A percentile compares a stretch with the other conserved stretches of the same genome.
Evolutionary conservation across 2,888 invertebrate species (phyloP).

Genomic region (Napeogenes sylphis): DNA sequence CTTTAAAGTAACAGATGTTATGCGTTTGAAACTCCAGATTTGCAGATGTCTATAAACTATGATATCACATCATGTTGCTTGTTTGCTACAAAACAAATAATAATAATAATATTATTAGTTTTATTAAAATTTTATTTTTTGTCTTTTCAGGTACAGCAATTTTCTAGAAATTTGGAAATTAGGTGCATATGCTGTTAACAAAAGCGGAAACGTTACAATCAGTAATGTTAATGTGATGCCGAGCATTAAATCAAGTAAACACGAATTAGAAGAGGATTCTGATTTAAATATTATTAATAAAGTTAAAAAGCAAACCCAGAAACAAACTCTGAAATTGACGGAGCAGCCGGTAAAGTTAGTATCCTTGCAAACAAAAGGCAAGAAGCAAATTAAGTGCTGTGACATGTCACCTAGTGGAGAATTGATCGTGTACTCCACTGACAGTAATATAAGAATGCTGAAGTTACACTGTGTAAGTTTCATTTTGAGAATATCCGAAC

Average conservation of each 20-base stretch:
- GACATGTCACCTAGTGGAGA: conserved; percentile 84
- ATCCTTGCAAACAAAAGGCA: conserved; percentile 80
- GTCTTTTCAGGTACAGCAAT: conserved; percentile 67
- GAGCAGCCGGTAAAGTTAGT: conserved; percentile 82
- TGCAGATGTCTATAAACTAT: too few relatives aligned
- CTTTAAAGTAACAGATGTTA: too few relatives aligned
- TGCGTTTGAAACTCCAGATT: too few relatives aligned
- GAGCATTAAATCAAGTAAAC: conserved; percentile 36
- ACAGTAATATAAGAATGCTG: conserved; percentile 81
- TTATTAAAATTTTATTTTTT: background rate
- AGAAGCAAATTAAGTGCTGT: conserved; percentile 83
- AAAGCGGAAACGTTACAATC: conserved; percentile 73
- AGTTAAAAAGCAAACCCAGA: conserved; percentile 24
- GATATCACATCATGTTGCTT: too few relatives aligned
- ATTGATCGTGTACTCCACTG: conserved; percentile 86
- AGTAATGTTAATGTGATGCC: conserved; percentile 37
- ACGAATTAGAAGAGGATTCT: conserved; percentile 52
- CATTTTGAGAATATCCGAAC: too few relatives aligned
- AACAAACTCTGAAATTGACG: conserved; percentile 55
- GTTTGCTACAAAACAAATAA: too few relatives aligned
- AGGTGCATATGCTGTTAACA: conserved; percentile 74
- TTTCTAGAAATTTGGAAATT: conserved; percentile 75
- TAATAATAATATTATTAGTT: background rate
- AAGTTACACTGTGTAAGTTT: conserved; percentile 75
- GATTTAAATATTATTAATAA: conserved; percentile 34